These are phyloP conservation scores for Drosophila lacicola DNA, from an alignment of 2,888 invertebrate species.

Conservation along the genomic window DNA sequence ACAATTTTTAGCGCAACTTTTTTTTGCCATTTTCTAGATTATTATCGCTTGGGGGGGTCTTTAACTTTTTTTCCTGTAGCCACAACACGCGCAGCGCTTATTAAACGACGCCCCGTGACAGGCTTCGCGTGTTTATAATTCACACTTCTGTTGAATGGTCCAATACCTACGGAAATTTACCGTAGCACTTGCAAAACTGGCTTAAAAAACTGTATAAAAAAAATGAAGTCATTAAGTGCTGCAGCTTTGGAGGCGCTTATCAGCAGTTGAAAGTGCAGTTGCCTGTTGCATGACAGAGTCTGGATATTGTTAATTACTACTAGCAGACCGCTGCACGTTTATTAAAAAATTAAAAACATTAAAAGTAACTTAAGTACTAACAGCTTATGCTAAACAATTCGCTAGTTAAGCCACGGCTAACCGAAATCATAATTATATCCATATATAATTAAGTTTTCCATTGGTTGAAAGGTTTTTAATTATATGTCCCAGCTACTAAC, in stretches of 20 bases:
- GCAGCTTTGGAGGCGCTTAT: slow-evolving; percentile 48
- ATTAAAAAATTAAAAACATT: slow-evolving; percentile 22
- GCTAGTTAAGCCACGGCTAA: neutral
- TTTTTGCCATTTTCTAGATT: slow-evolving; percentile 61
- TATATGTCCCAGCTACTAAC: neutral
- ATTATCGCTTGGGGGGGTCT: slow-evolving; percentile 59
- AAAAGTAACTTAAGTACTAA: slow-evolving; percentile 4
- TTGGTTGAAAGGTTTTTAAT: neutral
- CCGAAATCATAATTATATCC: neutral
- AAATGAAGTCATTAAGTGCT: slow-evolving; percentile 66
- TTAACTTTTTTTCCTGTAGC: slow-evolving; percentile 40
- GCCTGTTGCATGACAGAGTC: slow-evolving; percentile 48
- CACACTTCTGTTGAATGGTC: slow-evolving; percentile 68
- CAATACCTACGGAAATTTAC: slow-evolving; percentile 44
- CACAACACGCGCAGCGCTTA: slow-evolving; percentile 53
- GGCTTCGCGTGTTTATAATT: slow-evolving; percentile 75
- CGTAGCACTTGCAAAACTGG: slow-evolving; percentile 19
- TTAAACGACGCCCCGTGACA: slow-evolving; percentile 52
- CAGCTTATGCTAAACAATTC: neutral
- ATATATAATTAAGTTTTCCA: neutral
- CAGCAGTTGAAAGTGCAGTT: slow-evolving; percentile 40
- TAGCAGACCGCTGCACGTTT: neutral
- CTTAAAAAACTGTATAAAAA: slow-evolving; percentile 16
- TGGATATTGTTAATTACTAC: slow-evolving; percentile 38
- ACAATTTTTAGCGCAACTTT: slow-evolving; percentile 65